Base-by-base conservation (phyloP, 1,140 invertebrate genomes). In the Physella acuta region DNA sequence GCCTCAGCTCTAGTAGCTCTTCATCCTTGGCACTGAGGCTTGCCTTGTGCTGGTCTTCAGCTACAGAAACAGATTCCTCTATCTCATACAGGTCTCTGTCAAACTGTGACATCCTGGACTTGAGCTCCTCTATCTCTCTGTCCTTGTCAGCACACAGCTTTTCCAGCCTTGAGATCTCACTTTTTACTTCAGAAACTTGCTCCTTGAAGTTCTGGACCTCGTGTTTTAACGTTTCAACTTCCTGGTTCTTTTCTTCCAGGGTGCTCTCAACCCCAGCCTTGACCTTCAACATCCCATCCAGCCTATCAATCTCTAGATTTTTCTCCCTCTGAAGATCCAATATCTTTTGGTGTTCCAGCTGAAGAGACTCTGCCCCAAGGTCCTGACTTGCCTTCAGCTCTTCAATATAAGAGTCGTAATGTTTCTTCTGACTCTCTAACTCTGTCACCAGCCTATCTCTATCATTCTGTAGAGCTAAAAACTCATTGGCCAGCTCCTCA, bases 361-460 rank as follows among this genome's bases (percentile, higher is more conserved):
- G 60, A 33, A 76, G 49, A n/a, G n/a, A n/a, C n/a, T 61, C 66
- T 3, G 37, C 31, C 71, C 73, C 73, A n/a, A 62, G 51, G 20
- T 80, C 71, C 34, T 71, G 44, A 34, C 36, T 49, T 14, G 71
- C 69, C 44, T 76, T 59, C 51, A 81, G 55, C 51, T 81, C 78
- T 62, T 75, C 26, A 52, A 78, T 73, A 24, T 74, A 79, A 52
- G 65, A 69, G 44, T 81, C 78, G 68, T 75, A 77, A 59, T 78
- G 72, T 62, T 74, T 70, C 28, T 60, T 59, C 67, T 77, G 72
- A 44, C 72, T 67, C 39, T 74, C 49, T 1, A 75, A 17, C 52
- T 75, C 70, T 49, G 68, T n/a, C 63, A 73, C 67, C 11, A 66
- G 30, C 11, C 73, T 26, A 37, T 67, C 66, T 5, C 71, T 52